Conservation (phyloP, 1,140 invertebrate species). For the Hyposmocoma kahamanoa region DNA sequence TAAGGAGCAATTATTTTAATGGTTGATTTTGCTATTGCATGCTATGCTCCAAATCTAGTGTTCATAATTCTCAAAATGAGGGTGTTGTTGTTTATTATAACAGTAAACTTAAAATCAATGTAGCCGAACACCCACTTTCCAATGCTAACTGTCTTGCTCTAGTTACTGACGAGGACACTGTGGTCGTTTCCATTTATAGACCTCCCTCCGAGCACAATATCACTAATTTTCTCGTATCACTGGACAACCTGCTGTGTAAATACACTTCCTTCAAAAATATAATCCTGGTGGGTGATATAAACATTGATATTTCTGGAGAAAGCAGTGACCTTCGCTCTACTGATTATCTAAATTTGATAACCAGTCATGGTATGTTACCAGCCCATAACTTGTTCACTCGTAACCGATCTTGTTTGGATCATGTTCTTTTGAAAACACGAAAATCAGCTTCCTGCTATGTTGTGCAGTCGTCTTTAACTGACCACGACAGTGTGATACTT, state of each 20-base stretch:
- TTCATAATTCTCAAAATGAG: not conserved
- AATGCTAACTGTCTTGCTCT: not conserved
- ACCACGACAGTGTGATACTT: not conserved
- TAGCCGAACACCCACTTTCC: not conserved
- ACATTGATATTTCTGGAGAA: not conserved
- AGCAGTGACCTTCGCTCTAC: not conserved
- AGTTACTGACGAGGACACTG: not conserved
- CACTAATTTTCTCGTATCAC: not conserved
- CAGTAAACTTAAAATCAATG: not conserved
- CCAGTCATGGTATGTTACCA: not conserved
- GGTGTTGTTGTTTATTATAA: not conserved
- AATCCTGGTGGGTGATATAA: not conserved
- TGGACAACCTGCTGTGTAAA: not conserved
- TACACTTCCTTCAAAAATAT: not conserved
- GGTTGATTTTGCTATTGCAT: not conserved
- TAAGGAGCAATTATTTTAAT: constrained; percentile 6
- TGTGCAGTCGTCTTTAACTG: not conserved
- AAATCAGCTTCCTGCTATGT: not conserved
- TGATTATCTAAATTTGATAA: not conserved
- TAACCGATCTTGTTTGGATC: not conserved
- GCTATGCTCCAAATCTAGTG: not conserved
- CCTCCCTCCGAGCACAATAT: not conserved
- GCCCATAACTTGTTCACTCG: not conserved
- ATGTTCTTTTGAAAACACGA: not conserved
- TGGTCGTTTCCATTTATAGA: not conserved